phyloP scores from a whole-genome alignment of 2,113 vertebrate species.

The Pelobates fuscus region DNA sequence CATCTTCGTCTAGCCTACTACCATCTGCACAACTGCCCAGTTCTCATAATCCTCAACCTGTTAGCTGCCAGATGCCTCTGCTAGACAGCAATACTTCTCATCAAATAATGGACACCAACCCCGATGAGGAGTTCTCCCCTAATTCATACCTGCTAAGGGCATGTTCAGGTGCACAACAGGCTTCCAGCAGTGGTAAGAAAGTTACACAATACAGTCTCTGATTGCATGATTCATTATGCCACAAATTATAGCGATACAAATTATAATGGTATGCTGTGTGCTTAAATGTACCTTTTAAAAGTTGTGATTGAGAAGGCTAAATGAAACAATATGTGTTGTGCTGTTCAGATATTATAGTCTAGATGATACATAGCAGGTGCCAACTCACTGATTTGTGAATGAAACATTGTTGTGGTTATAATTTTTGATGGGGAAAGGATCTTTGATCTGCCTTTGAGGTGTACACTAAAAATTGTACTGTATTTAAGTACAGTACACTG shows the following conservation, averaged over 20 bases:
- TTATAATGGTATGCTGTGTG: no score
- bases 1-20: constrained; percentile 94
- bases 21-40: constrained; percentile 90
- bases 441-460: no score
- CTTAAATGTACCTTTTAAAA: no score
- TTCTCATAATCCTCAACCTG: constrained; percentile 88
- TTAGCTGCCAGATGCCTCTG: constrained; percentile 97
- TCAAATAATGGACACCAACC: constrained; percentile 96
- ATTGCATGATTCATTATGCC: constrained; percentile 47
- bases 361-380: no score
- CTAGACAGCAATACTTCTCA: constrained; percentile 98
- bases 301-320: no score
- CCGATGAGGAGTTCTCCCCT: constrained; percentile 89
- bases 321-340: no score
- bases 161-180: constrained; percentile 80
- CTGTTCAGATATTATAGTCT: no score
- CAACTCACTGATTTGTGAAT: no score
- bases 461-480: no score
- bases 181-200: constrained; percentile 89
- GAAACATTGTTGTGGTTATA: no score
- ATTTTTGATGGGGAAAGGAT: no score
- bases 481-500: no score
- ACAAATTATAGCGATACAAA: background rate
- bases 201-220: constrained; percentile 59
- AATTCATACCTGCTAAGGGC: constrained; percentile 94